A percentile compares a stretch with the other conserved stretches of the same genome.
phyloP scores from a whole-genome alignment of 2,113 vertebrate genomes.

The Paralichthys olivaceus region DNA sequence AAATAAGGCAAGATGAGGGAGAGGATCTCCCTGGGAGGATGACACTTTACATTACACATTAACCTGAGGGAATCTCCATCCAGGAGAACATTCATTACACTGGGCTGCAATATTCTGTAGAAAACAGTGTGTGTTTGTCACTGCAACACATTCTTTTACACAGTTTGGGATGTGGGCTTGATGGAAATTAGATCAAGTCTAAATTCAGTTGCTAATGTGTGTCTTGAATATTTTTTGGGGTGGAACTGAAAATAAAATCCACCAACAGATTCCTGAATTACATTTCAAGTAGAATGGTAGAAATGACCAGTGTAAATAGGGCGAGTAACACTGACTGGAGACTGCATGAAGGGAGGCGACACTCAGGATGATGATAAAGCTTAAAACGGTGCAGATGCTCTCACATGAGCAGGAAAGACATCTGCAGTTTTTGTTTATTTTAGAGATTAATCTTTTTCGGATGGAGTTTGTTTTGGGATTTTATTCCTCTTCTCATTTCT shows the following conservation, averaged over 20 bases:
- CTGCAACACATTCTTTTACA: slow-evolving; percentile 16
- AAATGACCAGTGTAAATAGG: slow-evolving; percentile 56
- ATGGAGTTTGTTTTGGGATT: slow-evolving; percentile 11
- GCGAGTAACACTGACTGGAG: slow-evolving; percentile 11
- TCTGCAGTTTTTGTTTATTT: slow-evolving; percentile 9
- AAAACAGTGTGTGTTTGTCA: slow-evolving; percentile 18
- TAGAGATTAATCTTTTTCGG: slow-evolving; percentile 2
- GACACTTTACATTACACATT: slow-evolving; percentile 41
- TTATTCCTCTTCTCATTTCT: slow-evolving; percentile 26
- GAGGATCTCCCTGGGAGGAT: slow-evolving; percentile 35
- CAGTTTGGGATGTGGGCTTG: background rate
- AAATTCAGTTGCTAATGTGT: background rate
- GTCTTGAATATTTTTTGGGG: too few relatives aligned
- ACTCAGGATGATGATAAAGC: slow-evolving; percentile 30
- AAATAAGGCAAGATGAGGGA: slow-evolving; percentile 69
- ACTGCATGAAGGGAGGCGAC: slow-evolving; percentile 32
- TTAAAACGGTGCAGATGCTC: slow-evolving; percentile 38
- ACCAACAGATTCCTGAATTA: slow-evolving; percentile 26
- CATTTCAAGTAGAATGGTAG: slow-evolving; percentile 44
- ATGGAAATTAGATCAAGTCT: slow-evolving; percentile 2
- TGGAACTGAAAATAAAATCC: background rate
- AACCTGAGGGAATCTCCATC: slow-evolving; percentile 76
- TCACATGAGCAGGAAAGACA: slow-evolving; percentile 13
- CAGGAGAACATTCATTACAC: slow-evolving; percentile 66
- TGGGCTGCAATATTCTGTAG: slow-evolving; percentile 9